Evolutionary conservation across 2,888 invertebrate species (phyloP).

Genomic region (Lysandra coridon): DNA sequence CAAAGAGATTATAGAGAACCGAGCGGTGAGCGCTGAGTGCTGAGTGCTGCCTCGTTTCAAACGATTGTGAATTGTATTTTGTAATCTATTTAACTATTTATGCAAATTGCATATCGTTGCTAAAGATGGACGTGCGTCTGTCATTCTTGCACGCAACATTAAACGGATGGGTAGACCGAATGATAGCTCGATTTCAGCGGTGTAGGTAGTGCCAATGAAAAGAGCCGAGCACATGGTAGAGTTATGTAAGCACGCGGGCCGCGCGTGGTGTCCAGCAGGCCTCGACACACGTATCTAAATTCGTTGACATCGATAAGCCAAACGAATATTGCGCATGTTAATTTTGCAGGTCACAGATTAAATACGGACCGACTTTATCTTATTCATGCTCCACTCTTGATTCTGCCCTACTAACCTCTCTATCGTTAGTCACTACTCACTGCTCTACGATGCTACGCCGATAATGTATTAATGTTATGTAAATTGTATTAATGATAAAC

Average conservation of each 20-base stretch:
- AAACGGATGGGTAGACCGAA: conserved; percentile 7
- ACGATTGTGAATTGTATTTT: not conserved
- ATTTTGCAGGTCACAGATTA: conserved; percentile 29
- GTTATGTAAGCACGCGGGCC: conserved; percentile 24
- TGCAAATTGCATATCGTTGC: conserved; percentile 15
- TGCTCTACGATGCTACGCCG: conserved; percentile 10
- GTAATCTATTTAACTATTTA: conserved; percentile 14
- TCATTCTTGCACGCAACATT: conserved; percentile 8
- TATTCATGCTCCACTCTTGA: conserved; percentile 20
- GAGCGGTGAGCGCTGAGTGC: not conserved
- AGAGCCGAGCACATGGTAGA: conserved; percentile 18
- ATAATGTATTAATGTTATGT: conserved; percentile 30
- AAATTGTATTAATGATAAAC: conserved; percentile 28
- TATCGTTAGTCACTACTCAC: conserved; percentile 27
- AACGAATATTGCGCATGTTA: conserved; percentile 29
- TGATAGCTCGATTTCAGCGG: conserved; percentile 1
- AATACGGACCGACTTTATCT: conserved; percentile 22
- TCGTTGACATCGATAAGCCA: conserved; percentile 35
- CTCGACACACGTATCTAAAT: conserved; percentile 34
- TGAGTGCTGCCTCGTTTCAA: not conserved
- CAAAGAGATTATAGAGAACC: conserved; percentile 5
- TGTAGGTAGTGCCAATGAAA: conserved; percentile 12
- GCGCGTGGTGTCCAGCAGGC: conserved; percentile 28
- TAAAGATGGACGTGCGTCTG: conserved; percentile 11
- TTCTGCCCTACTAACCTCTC: conserved; percentile 33